Base-by-base conservation (phyloP, 2,113 vertebrate genomes). In the Onychostoma macrolepis region DNA sequence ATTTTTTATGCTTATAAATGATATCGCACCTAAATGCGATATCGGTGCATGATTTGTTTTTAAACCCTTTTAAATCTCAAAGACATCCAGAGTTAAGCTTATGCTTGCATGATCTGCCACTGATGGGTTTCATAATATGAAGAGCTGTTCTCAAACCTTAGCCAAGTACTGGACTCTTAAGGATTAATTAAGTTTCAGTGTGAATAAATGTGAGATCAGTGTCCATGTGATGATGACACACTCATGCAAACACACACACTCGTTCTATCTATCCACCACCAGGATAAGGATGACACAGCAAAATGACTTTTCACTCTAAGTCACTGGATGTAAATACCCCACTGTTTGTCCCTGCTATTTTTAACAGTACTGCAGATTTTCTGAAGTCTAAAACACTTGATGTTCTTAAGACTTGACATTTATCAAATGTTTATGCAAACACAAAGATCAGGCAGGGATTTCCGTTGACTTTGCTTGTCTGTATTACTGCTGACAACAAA, bases 261-360 rank as follows among this genome's bases (percentile, higher is more conserved):
- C 21, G n/a, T 33, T 75, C 71, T 53, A 72, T 43, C 38, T 74
- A 36, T 45, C 81, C 43, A 71, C 65, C 84, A 85, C 26, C 36
- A 83, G 1, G 75, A 15, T 67, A 13, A 84, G 30, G 72, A 83
- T 88, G 87, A 83, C 79, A 45, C 79, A 82, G 83, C 84, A 86
- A 67, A 58, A 53, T 26, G 15, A 86, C 7, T 45, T 33, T 63
- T 79, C 4, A 30, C 36, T 63, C 33, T 58, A 56, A 24, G 76
- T 56, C 28, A n/a, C 78, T 41, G 6, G 6, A 58, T 17, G 24
- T 38, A 58, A 80, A 75, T 26, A 15, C 24, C 11, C 72, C 50
- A 38, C 30, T 80, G 50, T 79, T 75, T 58, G 12, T 28, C 24
- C 24, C 72, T 75, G n/a, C 10, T 26, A 26, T 24, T 26, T 75